These are phyloP conservation scores for Terebella lapidaria DNA, from an alignment of 2,888 invertebrate genomes.

Conservation along the genomic window DNA sequence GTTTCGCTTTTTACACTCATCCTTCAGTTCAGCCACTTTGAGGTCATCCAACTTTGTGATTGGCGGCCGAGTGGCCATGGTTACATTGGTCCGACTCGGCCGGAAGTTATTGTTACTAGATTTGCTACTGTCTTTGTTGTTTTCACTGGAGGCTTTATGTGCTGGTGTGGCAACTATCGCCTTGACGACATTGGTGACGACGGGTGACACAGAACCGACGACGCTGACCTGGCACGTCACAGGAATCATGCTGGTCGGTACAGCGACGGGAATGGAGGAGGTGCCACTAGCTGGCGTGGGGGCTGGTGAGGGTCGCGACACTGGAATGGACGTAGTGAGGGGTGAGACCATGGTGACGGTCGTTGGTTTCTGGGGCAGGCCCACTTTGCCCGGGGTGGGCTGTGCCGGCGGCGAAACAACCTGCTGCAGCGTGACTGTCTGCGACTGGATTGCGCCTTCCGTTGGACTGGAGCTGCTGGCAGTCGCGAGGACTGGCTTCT, in stretches of 20 bases:
- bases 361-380: neutral
- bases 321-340: slow-evolving; percentile 29
- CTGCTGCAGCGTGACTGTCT: slow-evolving; percentile 1
- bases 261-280: neutral
- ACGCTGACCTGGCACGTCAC: slow-evolving; percentile 1
- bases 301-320: neutral
- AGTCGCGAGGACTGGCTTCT: neutral
- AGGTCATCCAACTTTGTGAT: slow-evolving; percentile 76
- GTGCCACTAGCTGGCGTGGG: neutral
- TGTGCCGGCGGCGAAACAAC: neutral
- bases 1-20: slow-evolving; percentile 87
- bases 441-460: neutral
- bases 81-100: neutral
- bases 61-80: neutral
- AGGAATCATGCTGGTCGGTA: slow-evolving; percentile 10
- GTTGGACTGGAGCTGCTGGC: neutral
- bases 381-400: neutral
- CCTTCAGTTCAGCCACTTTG: slow-evolving; percentile 92
- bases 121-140: neutral
- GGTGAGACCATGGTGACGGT: neutral
- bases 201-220: neutral
- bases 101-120: neutral
- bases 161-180: neutral
- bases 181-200: neutral
- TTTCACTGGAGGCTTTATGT: neutral